Base-by-base conservation (phyloP, 2,888 invertebrate species). In the Incurvaria masculella region DNA sequence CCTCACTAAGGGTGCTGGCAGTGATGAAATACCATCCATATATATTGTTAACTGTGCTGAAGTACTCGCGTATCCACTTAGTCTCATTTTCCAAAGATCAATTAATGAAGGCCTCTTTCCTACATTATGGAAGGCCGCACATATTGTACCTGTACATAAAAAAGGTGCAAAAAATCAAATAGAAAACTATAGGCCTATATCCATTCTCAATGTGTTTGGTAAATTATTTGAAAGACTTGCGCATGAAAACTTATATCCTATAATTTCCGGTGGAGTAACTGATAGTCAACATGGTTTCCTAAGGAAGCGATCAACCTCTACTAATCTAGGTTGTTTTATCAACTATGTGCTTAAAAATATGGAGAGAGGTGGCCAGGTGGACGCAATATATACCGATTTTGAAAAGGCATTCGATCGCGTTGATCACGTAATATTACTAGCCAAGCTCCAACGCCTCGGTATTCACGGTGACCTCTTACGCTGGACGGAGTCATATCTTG, bases 21-120 rank as follows among this genome's bases (percentile, higher is more conserved):
- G 47, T 11, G 47, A 47, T 23, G 19, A 16, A n/a, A 16, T 47
- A 14, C 21, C 33, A 10, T 38, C 47, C 3, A 16, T 33, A 10
- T 47, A 20, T 21, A 2, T 42, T 2, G n/a, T 4, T 5, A 21
- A 38, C 6, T 42, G 41, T 19, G 42, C 27, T 11, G 20, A 23
- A 27, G 4, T 20, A 2, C 8, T 46, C 2, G 18, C 42, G 2
- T 8, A 5, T 8, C 47, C 47, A 4, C n/a, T 47, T 14, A 11
- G 19, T n/a, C n/a, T 41, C n/a, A 33, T 47, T 2, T 47, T 33
- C 21, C 47, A 44, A 49, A 49, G 38, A 16, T 45, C 45, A n/a
- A 10, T 38, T 17, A 14, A n/a, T n/a, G 38, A 45, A 4, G 38
- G 45, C 17, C 33, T 20, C 10, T 33, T 38, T 16, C 45, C 45